Conservation (phyloP, 2,797 vertebrate genomes). For the Masticophis lateralis region DNA sequence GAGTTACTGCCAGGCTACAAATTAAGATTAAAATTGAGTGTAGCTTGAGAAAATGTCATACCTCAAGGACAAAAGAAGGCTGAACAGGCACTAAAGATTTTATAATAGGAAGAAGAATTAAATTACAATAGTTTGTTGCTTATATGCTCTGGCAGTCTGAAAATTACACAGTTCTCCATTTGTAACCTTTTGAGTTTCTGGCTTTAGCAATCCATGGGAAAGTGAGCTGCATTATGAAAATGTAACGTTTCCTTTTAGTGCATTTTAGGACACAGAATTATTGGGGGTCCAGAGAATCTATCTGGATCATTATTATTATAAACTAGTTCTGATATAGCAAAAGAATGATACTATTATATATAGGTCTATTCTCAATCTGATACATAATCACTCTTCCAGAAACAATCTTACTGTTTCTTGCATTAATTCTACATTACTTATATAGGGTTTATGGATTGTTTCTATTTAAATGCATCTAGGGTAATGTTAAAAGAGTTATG, state of each 20-base stretch:
- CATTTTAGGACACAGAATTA: constrained; percentile 35
- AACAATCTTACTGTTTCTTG: not conserved
- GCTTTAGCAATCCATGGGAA: constrained; percentile 3
- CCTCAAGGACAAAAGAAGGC: constrained; percentile 36
- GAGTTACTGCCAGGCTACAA: constrained; percentile 20
- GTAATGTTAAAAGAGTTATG: not conserved
- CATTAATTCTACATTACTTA: not conserved
- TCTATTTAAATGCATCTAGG: not conserved
- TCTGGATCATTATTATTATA: not conserved
- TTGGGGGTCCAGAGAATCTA: not conserved
- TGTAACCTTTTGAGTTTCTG: constrained; percentile 20
- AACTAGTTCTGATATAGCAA: not conserved
- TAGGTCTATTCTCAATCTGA: not conserved
- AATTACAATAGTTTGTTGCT: constrained; percentile 29
- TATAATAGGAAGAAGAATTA: constrained; percentile 32
- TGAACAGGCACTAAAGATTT: constrained; percentile 19
- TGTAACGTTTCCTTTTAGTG: constrained; percentile 30
- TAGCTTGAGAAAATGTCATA: constrained; percentile 39
- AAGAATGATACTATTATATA: not conserved
- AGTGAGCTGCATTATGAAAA: constrained; percentile 36
- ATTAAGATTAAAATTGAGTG: constrained; percentile 40
- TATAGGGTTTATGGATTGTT: not conserved
- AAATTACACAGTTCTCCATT: constrained; percentile 1
- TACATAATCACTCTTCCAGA: not conserved
- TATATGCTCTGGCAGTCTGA: constrained; percentile 24